Base-by-base conservation (phyloP, 2,888 invertebrate species). In the Lasioglossum pauxillum region DNA sequence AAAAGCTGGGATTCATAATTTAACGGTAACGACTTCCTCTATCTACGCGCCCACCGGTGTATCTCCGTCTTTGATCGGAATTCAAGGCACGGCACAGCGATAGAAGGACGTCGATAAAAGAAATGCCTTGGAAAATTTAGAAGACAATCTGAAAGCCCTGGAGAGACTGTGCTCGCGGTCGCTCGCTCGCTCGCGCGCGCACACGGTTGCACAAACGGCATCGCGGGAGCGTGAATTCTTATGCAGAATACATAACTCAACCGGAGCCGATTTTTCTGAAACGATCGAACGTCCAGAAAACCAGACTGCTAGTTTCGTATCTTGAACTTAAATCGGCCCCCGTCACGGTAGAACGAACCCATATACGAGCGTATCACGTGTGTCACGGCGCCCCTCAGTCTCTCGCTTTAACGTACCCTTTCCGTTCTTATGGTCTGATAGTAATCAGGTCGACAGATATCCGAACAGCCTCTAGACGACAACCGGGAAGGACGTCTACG, bases 401-500 rank as follows among this genome's bases (percentile, higher is more conserved):
- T 83, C 83, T 80, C 71, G 64, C 16, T n/a, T 16, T 19, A 64
- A 41, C 87, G 74, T 75, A 67, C 87, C 82, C 81, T 82, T 88
- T 85, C 85, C 83, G 44, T 75, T 82, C 84, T 84, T 86, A 82
- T 72, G 83, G 78, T 84, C 84, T 69, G 88, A 90, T 89, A 86
- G 75, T 86, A 83, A 89, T 89, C 88, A 82, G 71, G 64, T 74
- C 82, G 88, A 89, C 84, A 79, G 82, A 89, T 83, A 87, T 86
- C 85, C 69, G 78, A 84, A 84, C 86, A 90, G 83, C 89, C 92
- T 91, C 91, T 89, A 89, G 83, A 85, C 88, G 88, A 87, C 84
- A 88, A 77, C 75, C 86, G 87, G 87, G 90, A 92, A 92, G 91
- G 92, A 88, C 92, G 88, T 87, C 88, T 81, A 87, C 87, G 83